Percentiles rank a stretch among this genome's conserved stretches.
Evolutionary conservation across 53 echinoderm and acorn worm species (phyloP).

Genomic region (Stichopus horrens): DNA sequence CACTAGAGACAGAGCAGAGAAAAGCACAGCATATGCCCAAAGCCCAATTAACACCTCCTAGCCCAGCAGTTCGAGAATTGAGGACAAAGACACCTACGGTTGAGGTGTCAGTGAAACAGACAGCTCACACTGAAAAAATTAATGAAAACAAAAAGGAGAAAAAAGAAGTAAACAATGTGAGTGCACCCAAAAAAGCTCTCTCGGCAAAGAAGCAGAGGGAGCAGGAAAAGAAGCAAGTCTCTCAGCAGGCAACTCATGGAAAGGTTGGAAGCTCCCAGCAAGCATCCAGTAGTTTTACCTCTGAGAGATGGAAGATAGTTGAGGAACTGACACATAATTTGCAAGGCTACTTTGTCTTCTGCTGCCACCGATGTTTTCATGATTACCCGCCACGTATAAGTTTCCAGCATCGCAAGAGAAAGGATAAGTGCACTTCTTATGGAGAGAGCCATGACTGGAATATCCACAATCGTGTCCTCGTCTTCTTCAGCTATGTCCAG

Average conservation of each 20-base stretch:
- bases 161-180: no score
- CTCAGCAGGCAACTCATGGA: neutral
- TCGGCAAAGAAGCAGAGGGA: neutral
- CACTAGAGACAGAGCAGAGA: neutral
- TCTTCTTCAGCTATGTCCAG: constrained; percentile 55
- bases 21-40: neutral
- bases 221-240: constrained; percentile 3
- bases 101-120: neutral
- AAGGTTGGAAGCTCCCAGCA: neutral
- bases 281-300: neutral
- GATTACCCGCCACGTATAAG: constrained; percentile 61
- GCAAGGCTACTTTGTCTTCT: constrained; percentile 64
- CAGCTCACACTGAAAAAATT: neutral
- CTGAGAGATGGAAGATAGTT: neutral
- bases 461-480: constrained; percentile 55
- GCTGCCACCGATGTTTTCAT: constrained; percentile 69
- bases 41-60: neutral
- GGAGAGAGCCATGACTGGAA: constrained; percentile 68
- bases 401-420: constrained; percentile 37
- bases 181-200: neutral
- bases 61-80: neutral
- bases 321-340: constrained; percentile 2
- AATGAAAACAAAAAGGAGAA: no score
- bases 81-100: neutral
- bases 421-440: constrained; percentile 56